These are phyloP conservation scores for Artibeus jamaicensis DNA, from an alignment of 2,797 vertebrate species.

Conservation along the genomic window DNA sequence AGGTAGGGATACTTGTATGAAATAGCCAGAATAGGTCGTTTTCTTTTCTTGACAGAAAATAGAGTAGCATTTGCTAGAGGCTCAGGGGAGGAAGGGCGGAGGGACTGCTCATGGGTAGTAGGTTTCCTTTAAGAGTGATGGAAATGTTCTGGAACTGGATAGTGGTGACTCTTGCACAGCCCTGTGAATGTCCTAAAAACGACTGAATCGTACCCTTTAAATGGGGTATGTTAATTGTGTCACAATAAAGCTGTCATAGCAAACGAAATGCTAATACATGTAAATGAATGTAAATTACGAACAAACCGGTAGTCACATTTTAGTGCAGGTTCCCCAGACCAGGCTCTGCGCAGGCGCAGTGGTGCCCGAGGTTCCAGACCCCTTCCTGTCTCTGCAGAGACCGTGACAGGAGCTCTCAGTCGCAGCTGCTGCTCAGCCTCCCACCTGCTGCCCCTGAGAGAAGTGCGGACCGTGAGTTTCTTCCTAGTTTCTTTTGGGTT, in stretches of 20 bases:
- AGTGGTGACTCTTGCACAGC: too few relatives aligned
- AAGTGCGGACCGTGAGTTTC: neutral
- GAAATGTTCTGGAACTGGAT: too few relatives aligned
- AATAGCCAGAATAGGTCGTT: too few relatives aligned
- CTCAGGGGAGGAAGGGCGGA: neutral
- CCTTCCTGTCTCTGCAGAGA: neutral
- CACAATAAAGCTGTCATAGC: neutral
- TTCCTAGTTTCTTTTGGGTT: neutral
- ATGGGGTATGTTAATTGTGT: neutral
- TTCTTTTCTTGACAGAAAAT: too few relatives aligned
- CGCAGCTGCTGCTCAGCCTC: neutral
- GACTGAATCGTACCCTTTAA: neutral
- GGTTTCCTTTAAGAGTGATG: neutral
- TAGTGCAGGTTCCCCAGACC: too few relatives aligned
- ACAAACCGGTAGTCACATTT: neutral
- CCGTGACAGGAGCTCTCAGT: neutral
- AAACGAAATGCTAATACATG: neutral
- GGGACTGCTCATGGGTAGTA: neutral
- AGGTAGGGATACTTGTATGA: neutral
- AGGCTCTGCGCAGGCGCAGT: too few relatives aligned
- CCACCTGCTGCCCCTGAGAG: too few relatives aligned
- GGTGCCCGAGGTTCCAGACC: neutral
- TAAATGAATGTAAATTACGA: neutral
- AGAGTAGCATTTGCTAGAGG: neutral
- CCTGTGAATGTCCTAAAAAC: too few relatives aligned